These are phyloP conservation scores for Leucophenga montana DNA, from an alignment of 2,888 invertebrate genomes.

Conservation along the genomic window DNA sequence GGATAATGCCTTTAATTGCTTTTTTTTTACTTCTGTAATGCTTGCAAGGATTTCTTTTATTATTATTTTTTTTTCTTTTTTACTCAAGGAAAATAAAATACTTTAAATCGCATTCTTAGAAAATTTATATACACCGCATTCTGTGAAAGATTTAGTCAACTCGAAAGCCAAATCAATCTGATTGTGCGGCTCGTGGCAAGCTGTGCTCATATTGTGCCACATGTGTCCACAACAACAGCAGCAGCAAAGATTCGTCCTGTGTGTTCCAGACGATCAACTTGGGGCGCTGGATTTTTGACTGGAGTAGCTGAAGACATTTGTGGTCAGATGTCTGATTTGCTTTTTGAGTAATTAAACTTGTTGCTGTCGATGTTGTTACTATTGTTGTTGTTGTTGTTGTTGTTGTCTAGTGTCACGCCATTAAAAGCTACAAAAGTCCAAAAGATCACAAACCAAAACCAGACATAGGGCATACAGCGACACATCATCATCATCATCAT, in stretches of 20 bases:
- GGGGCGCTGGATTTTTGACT: background rate
- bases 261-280: conserved; percentile 57
- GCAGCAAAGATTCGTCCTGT: conserved; percentile 54
- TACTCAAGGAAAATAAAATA: background rate
- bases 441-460: background rate
- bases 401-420: conserved; percentile 65
- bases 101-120: background rate
- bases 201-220: conserved; percentile 6
- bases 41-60: conserved; percentile 1
- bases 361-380: conserved; percentile 41
- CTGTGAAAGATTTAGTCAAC: conserved; percentile 8
- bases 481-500: too few relatives aligned
- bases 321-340: conserved; percentile 57
- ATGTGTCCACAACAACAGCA: conserved; percentile 48
- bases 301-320: background rate
- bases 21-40: conserved; percentile 45
- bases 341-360: conserved; percentile 64
- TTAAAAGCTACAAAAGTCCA: conserved; percentile 53
- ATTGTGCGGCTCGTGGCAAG: conserved; percentile 24
- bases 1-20: conserved; percentile 65
- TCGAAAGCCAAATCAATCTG: conserved; percentile 21
- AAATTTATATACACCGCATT: background rate
- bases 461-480: conserved; percentile 1
- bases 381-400: conserved; percentile 28
- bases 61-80: background rate